A percentile compares a stretch with the other conserved stretches of the same genome.
phyloP scores from a whole-genome alignment of 30 jellyfish, hydroid and myxozoan genomes.

The Catostylus mosaicus region DNA sequence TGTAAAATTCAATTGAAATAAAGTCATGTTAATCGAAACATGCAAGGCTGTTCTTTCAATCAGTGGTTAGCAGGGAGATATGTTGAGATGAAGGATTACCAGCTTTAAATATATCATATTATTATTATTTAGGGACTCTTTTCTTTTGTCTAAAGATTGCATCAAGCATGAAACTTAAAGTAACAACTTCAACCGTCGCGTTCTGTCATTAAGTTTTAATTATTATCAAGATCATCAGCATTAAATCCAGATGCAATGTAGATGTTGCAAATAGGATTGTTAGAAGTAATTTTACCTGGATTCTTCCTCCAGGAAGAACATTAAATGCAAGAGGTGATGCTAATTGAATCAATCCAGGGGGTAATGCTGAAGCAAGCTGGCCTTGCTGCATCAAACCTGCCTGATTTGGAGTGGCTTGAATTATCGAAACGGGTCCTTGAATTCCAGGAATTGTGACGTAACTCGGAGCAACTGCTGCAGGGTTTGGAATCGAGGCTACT shows the following conservation, averaged over 20 bases:
- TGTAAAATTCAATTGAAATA: no score
- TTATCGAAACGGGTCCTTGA: conserved; percentile 62
- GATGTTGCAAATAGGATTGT: not conserved
- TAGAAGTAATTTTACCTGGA: no score
- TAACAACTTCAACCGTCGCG: no score
- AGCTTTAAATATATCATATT: not conserved
- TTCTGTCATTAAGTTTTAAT: no score
- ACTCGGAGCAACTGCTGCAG: conserved; percentile 46
- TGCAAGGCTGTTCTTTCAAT: no score
- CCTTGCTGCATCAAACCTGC: conserved; percentile 47
- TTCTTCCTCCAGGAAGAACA: conserved; percentile 63
- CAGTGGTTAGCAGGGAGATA: not conserved
- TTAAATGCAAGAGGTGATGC: conserved; percentile 76
- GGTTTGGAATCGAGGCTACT: conserved; percentile 29
- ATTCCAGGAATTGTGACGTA: conserved; percentile 63
- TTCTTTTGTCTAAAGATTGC: no score
- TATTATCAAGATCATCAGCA: no score
- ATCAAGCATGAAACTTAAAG: no score
- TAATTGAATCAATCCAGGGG: conserved; percentile 68
- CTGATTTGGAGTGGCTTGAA: conserved; percentile 46
- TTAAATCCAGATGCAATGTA: no score
- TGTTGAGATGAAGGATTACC: not conserved
- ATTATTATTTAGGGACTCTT: no score
- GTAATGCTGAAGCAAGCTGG: conserved; percentile 43
- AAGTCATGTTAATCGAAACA: no score